Conservation (phyloP, 2,113 vertebrate genomes). For the Proteles cristata region DNA sequence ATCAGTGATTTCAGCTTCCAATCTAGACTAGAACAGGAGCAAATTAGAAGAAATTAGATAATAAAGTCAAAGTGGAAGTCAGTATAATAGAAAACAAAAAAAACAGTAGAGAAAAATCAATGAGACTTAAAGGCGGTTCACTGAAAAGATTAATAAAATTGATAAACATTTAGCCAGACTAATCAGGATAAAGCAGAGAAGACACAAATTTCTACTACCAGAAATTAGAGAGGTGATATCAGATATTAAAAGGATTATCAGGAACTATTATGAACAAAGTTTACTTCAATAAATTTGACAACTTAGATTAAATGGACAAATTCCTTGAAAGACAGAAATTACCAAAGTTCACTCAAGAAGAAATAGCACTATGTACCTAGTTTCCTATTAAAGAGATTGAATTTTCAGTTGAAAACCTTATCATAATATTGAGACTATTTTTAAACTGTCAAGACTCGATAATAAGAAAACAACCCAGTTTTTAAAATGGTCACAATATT, state of each 20-base stretch:
- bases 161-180: background rate
- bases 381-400: background rate
- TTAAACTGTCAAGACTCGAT: background rate
- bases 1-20: background rate
- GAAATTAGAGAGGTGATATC: background rate
- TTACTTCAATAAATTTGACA: background rate
- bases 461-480: constrained; percentile 21
- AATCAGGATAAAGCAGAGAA: background rate
- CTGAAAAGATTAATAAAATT: constrained; percentile 11
- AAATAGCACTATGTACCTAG: background rate
- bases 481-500: constrained; percentile 4
- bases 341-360: background rate
- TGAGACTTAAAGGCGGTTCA: background rate
- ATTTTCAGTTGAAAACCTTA: constrained; percentile 33
- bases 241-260: background rate
- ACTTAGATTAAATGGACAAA: constrained; percentile 10
- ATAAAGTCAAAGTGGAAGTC: background rate
- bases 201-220: background rate
- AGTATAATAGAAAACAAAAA: background rate
- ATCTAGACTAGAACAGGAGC: background rate
- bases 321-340: background rate
- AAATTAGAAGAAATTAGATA: constrained; percentile 3
- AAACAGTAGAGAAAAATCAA: background rate
- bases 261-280: background rate
- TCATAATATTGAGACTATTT: background rate